phyloP scores from a whole-genome alignment of 2,797 vertebrate species.

The Danio aesculapii region DNA sequence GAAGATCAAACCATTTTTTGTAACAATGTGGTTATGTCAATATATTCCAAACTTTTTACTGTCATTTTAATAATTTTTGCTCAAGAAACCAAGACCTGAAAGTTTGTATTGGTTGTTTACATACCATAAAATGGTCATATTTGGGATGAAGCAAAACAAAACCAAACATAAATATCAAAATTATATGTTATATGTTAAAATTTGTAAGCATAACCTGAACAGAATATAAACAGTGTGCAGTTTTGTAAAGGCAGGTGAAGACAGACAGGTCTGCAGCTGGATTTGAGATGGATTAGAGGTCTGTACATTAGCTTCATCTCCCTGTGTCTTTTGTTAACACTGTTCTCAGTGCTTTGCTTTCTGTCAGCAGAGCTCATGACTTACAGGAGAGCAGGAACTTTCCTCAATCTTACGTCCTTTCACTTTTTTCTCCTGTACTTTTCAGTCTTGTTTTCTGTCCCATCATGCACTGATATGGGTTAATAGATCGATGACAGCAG shows the following conservation, averaged over 20 bases:
- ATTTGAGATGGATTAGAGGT: background rate
- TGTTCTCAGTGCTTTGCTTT: background rate
- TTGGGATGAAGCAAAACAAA: too few relatives aligned
- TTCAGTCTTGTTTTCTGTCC: slow-evolving; percentile 4
- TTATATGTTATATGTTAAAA: background rate
- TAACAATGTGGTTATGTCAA: too few relatives aligned
- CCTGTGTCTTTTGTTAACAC: background rate
- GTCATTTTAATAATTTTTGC: too few relatives aligned
- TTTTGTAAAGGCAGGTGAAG: background rate
- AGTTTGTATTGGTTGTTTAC: too few relatives aligned
- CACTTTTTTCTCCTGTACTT: background rate
- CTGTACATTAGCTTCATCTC: background rate
- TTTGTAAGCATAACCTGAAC: background rate
- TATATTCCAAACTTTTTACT: too few relatives aligned
- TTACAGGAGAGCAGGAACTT: background rate
- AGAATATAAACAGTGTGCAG: background rate
- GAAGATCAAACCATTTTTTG: too few relatives aligned
- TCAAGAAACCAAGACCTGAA: too few relatives aligned
- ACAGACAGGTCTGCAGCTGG: background rate
- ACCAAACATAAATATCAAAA: background rate
- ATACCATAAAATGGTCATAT: too few relatives aligned
- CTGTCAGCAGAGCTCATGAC: background rate
- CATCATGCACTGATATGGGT: slow-evolving; percentile 30
- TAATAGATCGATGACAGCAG: slow-evolving; percentile 38
- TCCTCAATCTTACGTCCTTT: background rate